A percentile compares a stretch with the other conserved stretches of the same genome.
These are phyloP conservation scores for Agapostemon virescens DNA, from an alignment of 2,888 invertebrate species.

Conservation along the genomic window DNA sequence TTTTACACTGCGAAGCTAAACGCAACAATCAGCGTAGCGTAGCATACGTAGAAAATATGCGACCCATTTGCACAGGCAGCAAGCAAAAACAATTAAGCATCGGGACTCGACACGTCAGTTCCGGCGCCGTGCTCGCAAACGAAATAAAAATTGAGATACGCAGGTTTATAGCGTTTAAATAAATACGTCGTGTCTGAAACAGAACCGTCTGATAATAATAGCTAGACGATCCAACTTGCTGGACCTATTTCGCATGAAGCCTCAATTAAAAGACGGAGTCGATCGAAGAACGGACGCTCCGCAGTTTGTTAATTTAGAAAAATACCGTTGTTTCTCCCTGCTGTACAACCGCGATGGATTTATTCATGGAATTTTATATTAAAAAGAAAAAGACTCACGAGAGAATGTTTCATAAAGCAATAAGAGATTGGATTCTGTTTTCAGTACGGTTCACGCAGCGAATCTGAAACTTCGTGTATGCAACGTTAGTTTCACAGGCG, in stretches of 20 bases:
- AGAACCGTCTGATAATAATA: slow-evolving; percentile 53
- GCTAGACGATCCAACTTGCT: slow-evolving; percentile 35
- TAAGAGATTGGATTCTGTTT: too few relatives aligned
- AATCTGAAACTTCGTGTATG: too few relatives aligned
- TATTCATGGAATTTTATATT: too few relatives aligned
- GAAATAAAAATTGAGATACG: slow-evolving; percentile 54
- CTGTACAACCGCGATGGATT: too few relatives aligned
- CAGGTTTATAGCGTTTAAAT: slow-evolving; percentile 54
- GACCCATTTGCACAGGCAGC: background rate
- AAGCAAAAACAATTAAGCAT: slow-evolving; percentile 51
- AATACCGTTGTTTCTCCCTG: too few relatives aligned
- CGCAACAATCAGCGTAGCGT: slow-evolving; percentile 27
- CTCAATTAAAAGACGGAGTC: slow-evolving; percentile 57
- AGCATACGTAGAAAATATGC: slow-evolving; percentile 7
- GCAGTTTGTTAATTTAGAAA: too few relatives aligned
- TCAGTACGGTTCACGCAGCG: too few relatives aligned
- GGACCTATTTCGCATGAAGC: slow-evolving; percentile 55
- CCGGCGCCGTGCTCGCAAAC: background rate
- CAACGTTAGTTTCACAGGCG: too few relatives aligned
- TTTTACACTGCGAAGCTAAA: background rate
- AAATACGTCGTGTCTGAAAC: slow-evolving; percentile 42
- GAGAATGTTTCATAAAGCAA: too few relatives aligned
- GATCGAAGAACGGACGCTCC: too few relatives aligned
- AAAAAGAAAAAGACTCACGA: too few relatives aligned
- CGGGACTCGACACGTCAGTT: slow-evolving; percentile 28